Percentiles rank a stretch among this genome's conserved stretches.
These are phyloP conservation scores for Chondrilla cf. caribensis DNA, from an alignment of 37 sponge, comb jelly and placozoan genomes.

Conservation along the genomic window DNA sequence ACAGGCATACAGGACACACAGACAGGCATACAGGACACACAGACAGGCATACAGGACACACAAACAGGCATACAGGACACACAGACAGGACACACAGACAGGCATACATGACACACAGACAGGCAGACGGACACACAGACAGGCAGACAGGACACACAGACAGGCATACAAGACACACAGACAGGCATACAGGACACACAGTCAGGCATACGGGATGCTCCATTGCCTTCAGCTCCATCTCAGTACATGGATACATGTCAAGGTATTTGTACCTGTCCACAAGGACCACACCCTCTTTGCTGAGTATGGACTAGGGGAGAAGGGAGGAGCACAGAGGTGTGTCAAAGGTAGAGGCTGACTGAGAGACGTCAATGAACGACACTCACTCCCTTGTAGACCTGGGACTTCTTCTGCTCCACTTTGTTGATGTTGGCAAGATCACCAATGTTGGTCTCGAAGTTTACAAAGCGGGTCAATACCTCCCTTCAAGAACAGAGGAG, in stretches of 20 bases:
- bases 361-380: too few species aligned
- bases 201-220: slow-evolving; percentile 69
- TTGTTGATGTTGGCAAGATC: slow-evolving; percentile 84
- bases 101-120: neutral
- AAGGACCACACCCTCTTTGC: slow-evolving; percentile 55
- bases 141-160: neutral
- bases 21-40: slow-evolving; percentile 60
- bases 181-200: neutral
- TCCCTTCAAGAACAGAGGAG: slow-evolving; percentile 35
- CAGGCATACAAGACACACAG: slow-evolving; percentile 62
- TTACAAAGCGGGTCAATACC: slow-evolving; percentile 77
- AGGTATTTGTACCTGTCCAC: slow-evolving; percentile 92
- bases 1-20: too few species aligned
- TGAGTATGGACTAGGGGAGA: slow-evolving; percentile 34
- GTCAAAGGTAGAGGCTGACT: too few species aligned
- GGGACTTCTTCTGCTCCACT: slow-evolving; percentile 78
- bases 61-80: slow-evolving; percentile 8
- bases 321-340: neutral
- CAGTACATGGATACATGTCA: slow-evolving; percentile 80
- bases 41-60: slow-evolving; percentile 1
- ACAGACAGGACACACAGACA: neutral
- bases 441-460: slow-evolving; percentile 87
- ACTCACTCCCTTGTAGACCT: slow-evolving; percentile 11
- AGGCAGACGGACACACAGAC: neutral
- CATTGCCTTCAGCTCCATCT: slow-evolving; percentile 79